Evolutionary conservation across 1,140 invertebrate genomes (phyloP).

Genomic region (Drosophila trapezifrons): DNA sequence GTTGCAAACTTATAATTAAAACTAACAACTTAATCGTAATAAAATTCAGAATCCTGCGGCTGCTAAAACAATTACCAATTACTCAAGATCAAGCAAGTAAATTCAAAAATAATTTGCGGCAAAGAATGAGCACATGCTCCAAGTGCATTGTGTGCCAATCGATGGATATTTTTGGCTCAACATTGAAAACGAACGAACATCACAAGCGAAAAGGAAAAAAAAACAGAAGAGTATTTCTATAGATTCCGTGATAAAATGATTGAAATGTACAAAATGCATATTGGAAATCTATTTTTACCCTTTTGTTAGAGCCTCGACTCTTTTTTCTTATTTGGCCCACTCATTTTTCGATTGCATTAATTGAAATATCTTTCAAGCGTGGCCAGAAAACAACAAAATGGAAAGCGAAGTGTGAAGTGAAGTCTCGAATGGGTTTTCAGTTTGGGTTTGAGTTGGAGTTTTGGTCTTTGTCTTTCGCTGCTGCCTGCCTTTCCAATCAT

Average conservation of each 20-base stretch:
- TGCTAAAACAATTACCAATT: neutral
- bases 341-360: constrained; percentile 60
- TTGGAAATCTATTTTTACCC: constrained; percentile 37
- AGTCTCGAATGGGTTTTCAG: constrained; percentile 51
- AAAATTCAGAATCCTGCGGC: too few species aligned
- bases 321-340: constrained; percentile 23
- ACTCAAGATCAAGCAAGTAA: neutral
- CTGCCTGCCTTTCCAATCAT: constrained; percentile 68
- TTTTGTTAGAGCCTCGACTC: constrained; percentile 20
- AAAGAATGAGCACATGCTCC: neutral
- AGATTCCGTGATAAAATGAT: constrained; percentile 36
- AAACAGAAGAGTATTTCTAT: constrained; percentile 33
- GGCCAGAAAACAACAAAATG: constrained; percentile 48
- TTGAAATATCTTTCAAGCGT: constrained; percentile 58
- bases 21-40: too few species aligned
- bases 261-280: constrained; percentile 31
- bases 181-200: constrained; percentile 13
- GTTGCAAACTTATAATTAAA: too few species aligned
- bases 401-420: constrained; percentile 73
- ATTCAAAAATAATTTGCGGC: neutral
- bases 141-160: constrained; percentile 23
- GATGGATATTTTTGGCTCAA: constrained; percentile 33
- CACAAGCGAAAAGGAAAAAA: neutral
- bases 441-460: constrained; percentile 1
- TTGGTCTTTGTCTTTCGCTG: constrained; percentile 42